Evolutionary conservation across 1,140 invertebrate species (phyloP).

Genomic region (Caligus rogercresseyi): DNA sequence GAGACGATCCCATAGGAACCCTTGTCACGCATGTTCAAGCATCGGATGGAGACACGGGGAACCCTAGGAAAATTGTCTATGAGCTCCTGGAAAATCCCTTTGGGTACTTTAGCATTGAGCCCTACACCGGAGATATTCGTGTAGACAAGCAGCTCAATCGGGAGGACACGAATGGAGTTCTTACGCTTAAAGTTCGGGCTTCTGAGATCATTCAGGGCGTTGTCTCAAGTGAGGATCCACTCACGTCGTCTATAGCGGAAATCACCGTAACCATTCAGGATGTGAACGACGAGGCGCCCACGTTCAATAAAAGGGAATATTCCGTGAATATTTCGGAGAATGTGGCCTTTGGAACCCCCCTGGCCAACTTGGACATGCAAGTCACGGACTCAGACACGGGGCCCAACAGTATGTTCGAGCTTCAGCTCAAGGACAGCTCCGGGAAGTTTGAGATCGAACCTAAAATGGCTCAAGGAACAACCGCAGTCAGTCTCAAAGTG

Average conservation of each 20-base stretch:
- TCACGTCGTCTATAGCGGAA: constrained; percentile 22
- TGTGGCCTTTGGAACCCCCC: constrained; percentile 53
- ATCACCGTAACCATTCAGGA: constrained; percentile 69
- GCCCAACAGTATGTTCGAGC: constrained; percentile 24
- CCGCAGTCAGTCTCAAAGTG: constrained; percentile 58
- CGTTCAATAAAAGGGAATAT: constrained; percentile 46
- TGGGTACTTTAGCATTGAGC: constrained; percentile 64
- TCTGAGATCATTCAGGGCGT: constrained; percentile 51
- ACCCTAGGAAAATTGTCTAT: constrained; percentile 53
- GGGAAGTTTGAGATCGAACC: constrained; percentile 67
- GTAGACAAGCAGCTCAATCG: constrained; percentile 65
- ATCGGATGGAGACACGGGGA: constrained; percentile 55
- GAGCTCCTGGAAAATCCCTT: constrained; percentile 45
- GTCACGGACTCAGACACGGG: constrained; percentile 64
- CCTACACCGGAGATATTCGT: constrained; percentile 51
- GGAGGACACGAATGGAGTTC: constrained; percentile 52
- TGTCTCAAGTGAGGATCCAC: constrained; percentile 18
- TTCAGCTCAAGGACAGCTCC: constrained; percentile 43
- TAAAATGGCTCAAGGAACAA: constrained; percentile 50
- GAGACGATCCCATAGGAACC: constrained; percentile 70
- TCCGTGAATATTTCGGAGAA: constrained; percentile 60
- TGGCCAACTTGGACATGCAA: constrained; percentile 63
- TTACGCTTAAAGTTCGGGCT: constrained; percentile 46
- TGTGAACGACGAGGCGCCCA: constrained; percentile 80
- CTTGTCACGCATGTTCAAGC: constrained; percentile 37